phyloP scores from a whole-genome alignment of 2,113 vertebrate species.

The Odocoileus virginianus region DNA sequence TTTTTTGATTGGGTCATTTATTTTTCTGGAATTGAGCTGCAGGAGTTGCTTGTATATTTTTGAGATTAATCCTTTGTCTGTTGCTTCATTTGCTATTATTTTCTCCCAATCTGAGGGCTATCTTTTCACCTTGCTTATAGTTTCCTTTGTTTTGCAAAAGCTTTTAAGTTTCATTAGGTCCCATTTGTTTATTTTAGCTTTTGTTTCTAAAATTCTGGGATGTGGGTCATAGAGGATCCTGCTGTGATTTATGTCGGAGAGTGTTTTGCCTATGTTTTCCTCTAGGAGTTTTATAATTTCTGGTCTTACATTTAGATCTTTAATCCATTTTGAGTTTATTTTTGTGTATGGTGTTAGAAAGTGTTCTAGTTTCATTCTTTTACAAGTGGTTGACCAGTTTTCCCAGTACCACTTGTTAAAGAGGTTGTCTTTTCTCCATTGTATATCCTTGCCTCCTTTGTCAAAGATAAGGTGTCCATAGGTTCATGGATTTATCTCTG shows the following conservation, averaged over 20 bases:
- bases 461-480: not conserved
- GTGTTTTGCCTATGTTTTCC: not conserved
- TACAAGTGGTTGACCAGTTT: not conserved
- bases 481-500: not conserved
- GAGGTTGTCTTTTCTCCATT: not conserved
- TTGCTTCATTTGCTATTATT: not conserved
- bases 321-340: not conserved
- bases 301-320: not conserved
- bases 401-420: not conserved
- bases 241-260: not conserved
- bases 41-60: not conserved
- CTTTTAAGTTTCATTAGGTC: not conserved
- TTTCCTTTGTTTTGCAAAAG: not conserved
- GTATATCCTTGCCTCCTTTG: not conserved
- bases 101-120: not conserved
- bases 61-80: not conserved
- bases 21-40: not conserved
- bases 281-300: not conserved
- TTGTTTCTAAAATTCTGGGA: not conserved
- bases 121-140: not conserved
- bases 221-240: not conserved
- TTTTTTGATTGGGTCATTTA: not conserved
- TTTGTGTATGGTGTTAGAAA: not conserved
- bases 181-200: not conserved
- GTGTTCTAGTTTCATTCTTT: not conserved